Conservation (phyloP, 2,797 vertebrate genomes). For the Spheniscus humboldti region DNA sequence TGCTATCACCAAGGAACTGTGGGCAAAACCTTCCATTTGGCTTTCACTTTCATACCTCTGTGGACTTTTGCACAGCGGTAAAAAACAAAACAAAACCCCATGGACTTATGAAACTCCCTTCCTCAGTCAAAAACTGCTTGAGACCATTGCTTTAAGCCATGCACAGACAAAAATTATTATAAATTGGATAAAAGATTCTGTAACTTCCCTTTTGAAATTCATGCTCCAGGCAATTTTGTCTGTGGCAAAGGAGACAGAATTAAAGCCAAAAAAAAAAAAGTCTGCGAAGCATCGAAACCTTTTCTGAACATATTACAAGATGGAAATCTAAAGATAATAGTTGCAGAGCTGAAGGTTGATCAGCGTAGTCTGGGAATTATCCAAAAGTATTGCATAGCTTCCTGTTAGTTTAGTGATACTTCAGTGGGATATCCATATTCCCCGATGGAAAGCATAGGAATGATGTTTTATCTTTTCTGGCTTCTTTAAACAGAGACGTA, state of each 20-base stretch:
- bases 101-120: not conserved
- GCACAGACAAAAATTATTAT: not conserved
- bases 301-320: not conserved
- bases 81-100: not conserved
- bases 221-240: slow-evolving; percentile 7
- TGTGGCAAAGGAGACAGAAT: not conserved
- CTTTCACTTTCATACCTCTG: not conserved
- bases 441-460: not conserved
- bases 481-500: not conserved
- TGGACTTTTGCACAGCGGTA: not conserved
- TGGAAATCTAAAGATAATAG: slow-evolving; percentile 17
- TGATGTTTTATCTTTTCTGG: not conserved
- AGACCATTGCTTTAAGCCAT: not conserved
- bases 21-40: not conserved
- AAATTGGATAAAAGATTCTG: slow-evolving; percentile 14
- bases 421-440: not conserved
- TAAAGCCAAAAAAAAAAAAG: not conserved
- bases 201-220: slow-evolving; percentile 26
- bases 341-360: slow-evolving; percentile 18
- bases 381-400: not conserved
- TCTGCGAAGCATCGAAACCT: not conserved
- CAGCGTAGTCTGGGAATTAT: slow-evolving; percentile 1
- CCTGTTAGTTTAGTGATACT: not conserved
- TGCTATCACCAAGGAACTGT: not conserved
- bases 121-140: not conserved